phyloP scores from a whole-genome alignment of 2,888 invertebrate genomes.

The Euplexia lucipara region DNA sequence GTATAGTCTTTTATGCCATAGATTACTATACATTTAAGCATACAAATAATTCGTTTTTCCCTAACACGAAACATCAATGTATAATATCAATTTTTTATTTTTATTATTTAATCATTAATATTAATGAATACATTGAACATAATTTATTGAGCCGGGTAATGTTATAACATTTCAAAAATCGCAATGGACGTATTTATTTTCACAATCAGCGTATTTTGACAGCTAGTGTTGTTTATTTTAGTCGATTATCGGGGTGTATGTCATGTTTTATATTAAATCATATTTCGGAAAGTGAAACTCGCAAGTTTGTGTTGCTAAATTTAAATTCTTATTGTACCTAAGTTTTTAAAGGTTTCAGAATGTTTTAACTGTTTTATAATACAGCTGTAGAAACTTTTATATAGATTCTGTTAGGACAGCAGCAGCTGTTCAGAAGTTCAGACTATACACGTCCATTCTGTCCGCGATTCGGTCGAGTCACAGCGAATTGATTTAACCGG shows the following conservation, averaged over 20 bases:
- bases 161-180: conserved; percentile 54
- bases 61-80: conserved; percentile 55
- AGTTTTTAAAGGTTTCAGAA: background rate
- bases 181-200: conserved; percentile 67
- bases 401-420: background rate
- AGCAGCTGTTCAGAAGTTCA: too few species aligned
- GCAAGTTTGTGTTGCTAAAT: conserved; percentile 4
- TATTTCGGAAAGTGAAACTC: conserved; percentile 22
- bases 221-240: conserved; percentile 42
- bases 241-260: conserved; percentile 47
- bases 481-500: too few species aligned
- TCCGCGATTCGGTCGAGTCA: too few species aligned
- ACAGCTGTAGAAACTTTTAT: background rate
- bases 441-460: too few species aligned
- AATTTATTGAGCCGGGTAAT: conserved; percentile 62
- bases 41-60: conserved; percentile 57
- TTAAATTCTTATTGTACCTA: background rate
- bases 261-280: conserved; percentile 41
- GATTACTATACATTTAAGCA: conserved; percentile 51
- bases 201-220: conserved; percentile 63
- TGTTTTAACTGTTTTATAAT: background rate
- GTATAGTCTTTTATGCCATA: conserved; percentile 35
- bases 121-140: conserved; percentile 51
- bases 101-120: conserved; percentile 42
- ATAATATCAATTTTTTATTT: conserved; percentile 55